phyloP scores from a whole-genome alignment of 2,113 vertebrate species.

The Motacilla tschutschensis region DNA sequence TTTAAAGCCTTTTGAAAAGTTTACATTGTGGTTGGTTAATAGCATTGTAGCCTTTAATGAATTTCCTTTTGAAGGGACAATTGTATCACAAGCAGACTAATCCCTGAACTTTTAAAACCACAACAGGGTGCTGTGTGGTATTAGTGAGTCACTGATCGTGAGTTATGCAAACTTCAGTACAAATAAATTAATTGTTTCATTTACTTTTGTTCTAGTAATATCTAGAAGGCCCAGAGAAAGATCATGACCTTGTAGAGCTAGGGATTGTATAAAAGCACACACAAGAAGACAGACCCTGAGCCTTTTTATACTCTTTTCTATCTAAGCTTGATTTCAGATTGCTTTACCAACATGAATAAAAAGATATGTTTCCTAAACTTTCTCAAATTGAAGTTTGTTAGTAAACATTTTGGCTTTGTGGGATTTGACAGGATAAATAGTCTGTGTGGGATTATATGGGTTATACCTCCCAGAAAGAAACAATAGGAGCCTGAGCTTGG shows the following conservation, averaged over 20 bases:
- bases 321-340: not conserved
- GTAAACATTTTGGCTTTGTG: not conserved
- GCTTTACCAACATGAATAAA: not conserved
- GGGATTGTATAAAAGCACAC: not conserved
- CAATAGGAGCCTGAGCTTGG: accelerated
- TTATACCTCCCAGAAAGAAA: not conserved
- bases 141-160: not conserved
- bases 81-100: not conserved
- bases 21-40: not conserved
- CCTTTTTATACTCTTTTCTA: not conserved
- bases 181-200: not conserved
- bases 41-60: not conserved
- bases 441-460: not conserved
- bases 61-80: not conserved
- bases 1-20: not conserved
- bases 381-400: not conserved
- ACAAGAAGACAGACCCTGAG: not conserved
- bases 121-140: not conserved
- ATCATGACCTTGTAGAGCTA: not conserved
- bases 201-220: not conserved
- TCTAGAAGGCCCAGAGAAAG: not conserved
- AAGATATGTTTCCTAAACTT: not conserved
- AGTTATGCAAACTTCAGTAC: not conserved
- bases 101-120: not conserved
- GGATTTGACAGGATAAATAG: not conserved